Evolutionary conservation across 2,113 vertebrate genomes (phyloP).

Genomic region (Diphyllodes magnificus): DNA sequence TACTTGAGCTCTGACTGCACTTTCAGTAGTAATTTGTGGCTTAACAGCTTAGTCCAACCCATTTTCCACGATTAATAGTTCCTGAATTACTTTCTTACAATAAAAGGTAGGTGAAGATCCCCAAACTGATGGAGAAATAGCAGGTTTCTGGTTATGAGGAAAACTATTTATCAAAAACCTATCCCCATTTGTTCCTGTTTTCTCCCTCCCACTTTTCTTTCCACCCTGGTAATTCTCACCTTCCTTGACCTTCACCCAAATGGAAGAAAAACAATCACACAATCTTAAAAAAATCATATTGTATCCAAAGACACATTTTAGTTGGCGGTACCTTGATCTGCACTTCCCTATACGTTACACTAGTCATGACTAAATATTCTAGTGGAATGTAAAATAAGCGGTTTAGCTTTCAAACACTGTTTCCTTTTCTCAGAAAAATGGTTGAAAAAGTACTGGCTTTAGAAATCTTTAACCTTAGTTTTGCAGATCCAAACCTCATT

Average conservation of each 20-base stretch:
- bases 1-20: background rate
- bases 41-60: background rate
- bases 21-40: background rate
- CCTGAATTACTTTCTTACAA: background rate
- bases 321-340: background rate
- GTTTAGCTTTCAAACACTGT: background rate
- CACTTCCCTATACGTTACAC: background rate
- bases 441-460: background rate
- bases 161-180: background rate
- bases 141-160: background rate
- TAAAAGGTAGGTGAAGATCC: background rate
- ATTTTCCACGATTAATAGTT: background rate
- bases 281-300: background rate
- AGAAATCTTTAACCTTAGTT: background rate
- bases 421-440: slow-evolving; percentile 3
- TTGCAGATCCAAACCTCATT: background rate
- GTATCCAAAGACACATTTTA: background rate
- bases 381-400: background rate
- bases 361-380: slow-evolving; percentile 4
- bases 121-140: background rate
- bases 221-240: background rate
- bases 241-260: background rate
- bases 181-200: background rate
- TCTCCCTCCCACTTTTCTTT: background rate
- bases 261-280: background rate